Conservation (phyloP, 2,888 invertebrate genomes). For the Cataglyphis altisquamis region DNA sequence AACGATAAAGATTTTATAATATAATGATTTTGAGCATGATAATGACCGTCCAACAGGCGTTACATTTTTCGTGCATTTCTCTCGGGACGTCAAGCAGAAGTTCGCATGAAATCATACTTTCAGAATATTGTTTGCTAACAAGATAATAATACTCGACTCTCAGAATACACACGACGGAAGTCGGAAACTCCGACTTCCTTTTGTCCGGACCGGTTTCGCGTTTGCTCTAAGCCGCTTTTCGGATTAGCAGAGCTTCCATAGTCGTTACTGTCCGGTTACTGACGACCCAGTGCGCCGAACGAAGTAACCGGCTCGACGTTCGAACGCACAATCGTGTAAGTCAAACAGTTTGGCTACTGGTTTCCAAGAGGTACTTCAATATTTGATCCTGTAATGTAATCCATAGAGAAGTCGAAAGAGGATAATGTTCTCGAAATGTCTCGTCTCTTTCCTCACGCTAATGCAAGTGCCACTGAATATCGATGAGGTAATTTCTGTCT, state of each 20-base stretch:
- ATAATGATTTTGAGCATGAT: neutral
- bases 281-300: conserved; percentile 55
- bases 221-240: conserved; percentile 60
- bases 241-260: conserved; percentile 57
- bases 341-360: conserved; percentile 76
- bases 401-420: conserved; percentile 60
- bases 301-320: conserved; percentile 50
- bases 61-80: conserved; percentile 5
- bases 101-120: conserved; percentile 33
- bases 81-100: neutral
- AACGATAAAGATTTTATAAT: neutral
- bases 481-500: neutral
- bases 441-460: neutral
- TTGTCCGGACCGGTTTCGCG: conserved; percentile 35
- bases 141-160: conserved; percentile 45
- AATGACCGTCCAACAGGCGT: neutral
- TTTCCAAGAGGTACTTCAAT: conserved; percentile 75
- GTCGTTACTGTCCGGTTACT: conserved; percentile 52
- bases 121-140: conserved; percentile 45
- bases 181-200: conserved; percentile 32
- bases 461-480: neutral
- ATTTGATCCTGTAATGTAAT: conserved; percentile 79
- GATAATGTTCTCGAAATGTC: conserved; percentile 20
- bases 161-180: conserved; percentile 51
- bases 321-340: conserved; percentile 71